These are phyloP conservation scores for Telmatochromis sp. DNA, from an alignment of 2,113 vertebrate genomes.

Conservation along the genomic window DNA sequence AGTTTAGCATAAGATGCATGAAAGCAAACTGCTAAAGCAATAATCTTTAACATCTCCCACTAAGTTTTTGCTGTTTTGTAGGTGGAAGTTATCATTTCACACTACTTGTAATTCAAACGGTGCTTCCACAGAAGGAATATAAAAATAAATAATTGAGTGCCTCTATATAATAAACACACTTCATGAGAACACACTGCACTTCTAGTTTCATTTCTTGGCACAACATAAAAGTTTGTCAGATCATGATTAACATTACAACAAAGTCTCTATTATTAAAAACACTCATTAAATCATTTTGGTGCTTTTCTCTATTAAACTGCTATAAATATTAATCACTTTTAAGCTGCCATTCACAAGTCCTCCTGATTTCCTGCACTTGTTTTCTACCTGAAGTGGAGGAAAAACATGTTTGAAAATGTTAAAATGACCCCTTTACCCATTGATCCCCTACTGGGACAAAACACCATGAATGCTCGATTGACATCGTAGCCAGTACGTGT, in stretches of 20 bases:
- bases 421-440: background rate
- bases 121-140: background rate
- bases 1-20: background rate
- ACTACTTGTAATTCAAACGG: background rate
- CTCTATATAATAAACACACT: background rate
- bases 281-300: background rate
- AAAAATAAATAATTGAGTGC: background rate
- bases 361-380: background rate
- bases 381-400: background rate
- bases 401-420: background rate
- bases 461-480: background rate
- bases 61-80: background rate
- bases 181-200: background rate
- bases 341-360: background rate
- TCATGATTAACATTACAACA: background rate
- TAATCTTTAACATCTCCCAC: background rate
- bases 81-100: background rate
- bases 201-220: background rate
- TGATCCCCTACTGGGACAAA: rapidly evolving
- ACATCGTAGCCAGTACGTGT: background rate
- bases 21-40: background rate
- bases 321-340: background rate
- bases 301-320: background rate
- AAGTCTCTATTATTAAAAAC: background rate
- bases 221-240: background rate